A percentile compares a stretch with the other conserved stretches of the same genome.
These are phyloP conservation scores for Gymnarchus niloticus DNA, from an alignment of 2,113 vertebrate genomes.

Conservation along the genomic window DNA sequence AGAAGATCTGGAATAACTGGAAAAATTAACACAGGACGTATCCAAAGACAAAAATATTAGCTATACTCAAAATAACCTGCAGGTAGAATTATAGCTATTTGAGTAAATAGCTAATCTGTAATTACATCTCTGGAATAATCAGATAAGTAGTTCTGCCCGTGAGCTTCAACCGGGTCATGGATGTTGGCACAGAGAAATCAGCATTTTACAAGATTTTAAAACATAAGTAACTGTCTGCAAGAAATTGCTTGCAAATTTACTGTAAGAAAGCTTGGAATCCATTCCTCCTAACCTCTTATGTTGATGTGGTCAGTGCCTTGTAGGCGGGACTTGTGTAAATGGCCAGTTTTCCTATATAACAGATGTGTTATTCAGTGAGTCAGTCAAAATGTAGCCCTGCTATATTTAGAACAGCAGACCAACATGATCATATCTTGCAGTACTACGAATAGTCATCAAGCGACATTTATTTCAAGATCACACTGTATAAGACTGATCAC, in stretches of 20 bases:
- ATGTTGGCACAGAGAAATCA: not conserved
- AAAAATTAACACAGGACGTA: not conserved
- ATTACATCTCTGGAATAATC: not conserved
- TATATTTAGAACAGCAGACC: not conserved
- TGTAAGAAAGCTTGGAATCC: not conserved
- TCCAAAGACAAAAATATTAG: not conserved
- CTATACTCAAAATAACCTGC: not conserved
- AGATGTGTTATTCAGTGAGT: not conserved
- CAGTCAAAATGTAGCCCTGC: not conserved
- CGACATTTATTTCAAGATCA: not conserved
- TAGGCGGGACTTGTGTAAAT: not conserved
- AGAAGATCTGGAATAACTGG: not conserved
- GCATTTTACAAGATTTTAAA: too few species aligned
- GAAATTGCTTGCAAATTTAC: not conserved
- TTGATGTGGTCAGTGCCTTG: not conserved
- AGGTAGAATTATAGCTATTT: not conserved
- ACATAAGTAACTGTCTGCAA: not conserved
- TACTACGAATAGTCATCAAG: not conserved
- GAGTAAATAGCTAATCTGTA: conserved; percentile 6
- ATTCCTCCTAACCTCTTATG: not conserved
- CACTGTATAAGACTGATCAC: not conserved
- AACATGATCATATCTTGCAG: not conserved
- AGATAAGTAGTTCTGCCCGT: not conserved
- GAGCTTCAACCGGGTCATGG: not conserved
- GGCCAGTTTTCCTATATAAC: not conserved